phyloP scores from a whole-genome alignment of 2,888 invertebrate genomes.

The Hermodice carunculata region DNA sequence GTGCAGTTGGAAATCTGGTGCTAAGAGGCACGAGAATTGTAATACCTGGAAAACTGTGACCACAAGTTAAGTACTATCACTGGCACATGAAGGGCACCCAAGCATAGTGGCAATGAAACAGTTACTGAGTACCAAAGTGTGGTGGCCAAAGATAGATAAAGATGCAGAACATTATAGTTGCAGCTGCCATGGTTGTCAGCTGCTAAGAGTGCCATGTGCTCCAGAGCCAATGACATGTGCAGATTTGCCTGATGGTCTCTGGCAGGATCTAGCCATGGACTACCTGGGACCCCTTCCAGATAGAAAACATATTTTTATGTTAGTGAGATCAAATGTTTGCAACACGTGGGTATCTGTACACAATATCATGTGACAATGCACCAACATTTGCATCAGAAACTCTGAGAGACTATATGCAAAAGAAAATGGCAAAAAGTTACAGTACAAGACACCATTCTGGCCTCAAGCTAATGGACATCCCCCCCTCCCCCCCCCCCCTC shows the following conservation, averaged over 20 bases:
- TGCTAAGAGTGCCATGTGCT: background rate
- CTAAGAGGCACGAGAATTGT: slow-evolving; percentile 7
- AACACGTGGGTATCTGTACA: slow-evolving; percentile 1
- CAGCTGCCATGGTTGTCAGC: slow-evolving; percentile 3
- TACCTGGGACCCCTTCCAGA: background rate
- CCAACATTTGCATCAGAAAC: slow-evolving; percentile 9
- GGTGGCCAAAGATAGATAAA: slow-evolving; percentile 28
- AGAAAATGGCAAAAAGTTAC: background rate
- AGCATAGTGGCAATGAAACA: slow-evolving; percentile 18
- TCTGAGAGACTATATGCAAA: background rate
- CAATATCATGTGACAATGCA: slow-evolving; percentile 17
- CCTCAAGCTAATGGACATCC: slow-evolving; percentile 19
- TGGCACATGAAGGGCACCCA: slow-evolving; percentile 25
- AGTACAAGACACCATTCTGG: slow-evolving; percentile 4
- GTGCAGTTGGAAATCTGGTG: slow-evolving; percentile 5
- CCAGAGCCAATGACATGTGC: slow-evolving; percentile 14
- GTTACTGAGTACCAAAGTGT: slow-evolving; percentile 12
- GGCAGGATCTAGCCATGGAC: slow-evolving; percentile 17
- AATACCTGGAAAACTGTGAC: no score
- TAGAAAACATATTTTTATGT: slow-evolving; percentile 10
- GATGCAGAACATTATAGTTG: slow-evolving; percentile 12
- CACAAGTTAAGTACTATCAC: background rate
- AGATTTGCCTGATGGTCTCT: slow-evolving; percentile 4
- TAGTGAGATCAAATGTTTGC: slow-evolving; percentile 6
- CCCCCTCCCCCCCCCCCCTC: no score